These are phyloP conservation scores for Anguilla obscura DNA, from an alignment of 2,797 vertebrate species.

Conservation along the genomic window DNA sequence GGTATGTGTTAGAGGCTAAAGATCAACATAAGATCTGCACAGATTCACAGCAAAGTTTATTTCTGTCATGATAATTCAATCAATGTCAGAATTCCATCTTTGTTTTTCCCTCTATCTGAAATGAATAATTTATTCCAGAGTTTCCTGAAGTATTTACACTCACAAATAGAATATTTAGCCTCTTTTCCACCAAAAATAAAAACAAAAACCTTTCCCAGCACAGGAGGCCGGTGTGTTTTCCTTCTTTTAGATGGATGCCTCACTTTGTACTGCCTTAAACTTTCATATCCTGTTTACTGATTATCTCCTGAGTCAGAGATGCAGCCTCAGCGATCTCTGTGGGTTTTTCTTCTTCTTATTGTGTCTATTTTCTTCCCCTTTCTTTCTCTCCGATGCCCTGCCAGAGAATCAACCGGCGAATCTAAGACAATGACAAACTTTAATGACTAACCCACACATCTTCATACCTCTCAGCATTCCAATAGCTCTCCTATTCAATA, in stretches of 20 bases:
- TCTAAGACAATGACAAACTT: slow-evolving; percentile 77
- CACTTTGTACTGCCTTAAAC: slow-evolving; percentile 58
- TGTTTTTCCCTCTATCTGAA: slow-evolving; percentile 28
- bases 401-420: slow-evolving; percentile 68
- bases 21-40: neutral
- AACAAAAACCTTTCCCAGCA: slow-evolving; percentile 54
- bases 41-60: neutral
- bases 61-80: slow-evolving; percentile 47
- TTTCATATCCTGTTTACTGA: slow-evolving; percentile 60
- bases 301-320: slow-evolving; percentile 70
- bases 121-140: slow-evolving; percentile 66
- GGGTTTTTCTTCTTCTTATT: slow-evolving; percentile 54
- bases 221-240: slow-evolving; percentile 40
- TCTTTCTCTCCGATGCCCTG: slow-evolving; percentile 57
- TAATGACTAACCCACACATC: slow-evolving; percentile 75
- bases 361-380: slow-evolving; percentile 14
- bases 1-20: neutral
- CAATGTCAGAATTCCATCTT: slow-evolving; percentile 30
- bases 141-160: slow-evolving; percentile 59
- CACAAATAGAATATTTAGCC: slow-evolving; percentile 69
- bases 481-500: slow-evolving; percentile 73
- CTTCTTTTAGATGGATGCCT: slow-evolving; percentile 45
- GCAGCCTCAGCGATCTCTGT: slow-evolving; percentile 69
- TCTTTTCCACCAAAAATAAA: slow-evolving; percentile 46
- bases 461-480: slow-evolving; percentile 74